phyloP scores from a whole-genome alignment of 2,113 vertebrate genomes.

The Centrocercus urophasianus region DNA sequence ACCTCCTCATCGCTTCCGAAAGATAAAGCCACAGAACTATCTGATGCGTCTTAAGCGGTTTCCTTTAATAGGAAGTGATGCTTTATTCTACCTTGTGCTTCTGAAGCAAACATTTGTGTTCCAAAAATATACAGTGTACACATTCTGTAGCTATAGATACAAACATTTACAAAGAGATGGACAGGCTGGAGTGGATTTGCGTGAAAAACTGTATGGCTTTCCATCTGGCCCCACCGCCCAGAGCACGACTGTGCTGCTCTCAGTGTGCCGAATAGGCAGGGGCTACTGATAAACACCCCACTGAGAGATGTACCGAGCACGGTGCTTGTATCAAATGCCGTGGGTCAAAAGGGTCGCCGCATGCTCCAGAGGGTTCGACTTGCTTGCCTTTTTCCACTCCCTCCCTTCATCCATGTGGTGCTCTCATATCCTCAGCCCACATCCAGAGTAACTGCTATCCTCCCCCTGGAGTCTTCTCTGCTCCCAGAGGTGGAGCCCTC shows the following conservation, averaged over 20 bases:
- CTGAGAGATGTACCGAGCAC: neutral
- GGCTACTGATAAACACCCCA: neutral
- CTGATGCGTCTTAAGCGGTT: neutral
- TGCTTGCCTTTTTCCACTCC: neutral
- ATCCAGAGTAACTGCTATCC: neutral
- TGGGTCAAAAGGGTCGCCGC: neutral
- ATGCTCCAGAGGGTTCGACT: rapidly evolving
- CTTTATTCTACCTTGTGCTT: conserved; percentile 1
- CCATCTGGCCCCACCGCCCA: neutral
- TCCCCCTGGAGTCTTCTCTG: rapidly evolving
- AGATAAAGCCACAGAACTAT: neutral
- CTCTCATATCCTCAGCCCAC: neutral
- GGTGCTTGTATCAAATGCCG: neutral
- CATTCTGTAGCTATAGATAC: conserved; percentile 27
- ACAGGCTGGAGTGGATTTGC: neutral
- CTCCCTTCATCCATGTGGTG: neutral
- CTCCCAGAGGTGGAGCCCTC: neutral
- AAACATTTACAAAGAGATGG: conserved; percentile 31
- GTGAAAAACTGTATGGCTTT: neutral
- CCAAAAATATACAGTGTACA: conserved; percentile 46
- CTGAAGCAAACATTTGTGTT: neutral
- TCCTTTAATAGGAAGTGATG: conserved; percentile 48
- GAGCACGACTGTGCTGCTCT: neutral
- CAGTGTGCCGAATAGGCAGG: rapidly evolving
- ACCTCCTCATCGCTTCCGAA: neutral